Evolutionary conservation across 2,888 invertebrate genomes (phyloP), one percentile per base, ranked within the genome.

Genomic region (Falcaria lacertinaria): DNA sequence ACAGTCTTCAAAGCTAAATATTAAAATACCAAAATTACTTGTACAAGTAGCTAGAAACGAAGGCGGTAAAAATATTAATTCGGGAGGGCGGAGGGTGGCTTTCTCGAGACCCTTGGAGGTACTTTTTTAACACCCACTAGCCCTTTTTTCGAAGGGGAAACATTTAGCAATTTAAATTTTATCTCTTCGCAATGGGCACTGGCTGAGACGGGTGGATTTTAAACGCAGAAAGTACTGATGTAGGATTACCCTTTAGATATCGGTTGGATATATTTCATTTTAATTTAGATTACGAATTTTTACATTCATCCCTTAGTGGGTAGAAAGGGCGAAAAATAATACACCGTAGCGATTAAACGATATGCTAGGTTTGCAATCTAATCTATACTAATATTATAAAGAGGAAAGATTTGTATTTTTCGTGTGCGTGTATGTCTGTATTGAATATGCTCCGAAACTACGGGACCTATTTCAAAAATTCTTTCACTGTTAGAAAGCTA

Each of bases 141-240:
- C 72, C 74, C 76, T 80, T 85, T 86, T 87, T 86, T 84, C 69
- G 58, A 69, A 71, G 74, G 80, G 83, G 78, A 69, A 69, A 50
- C 56, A 61, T 64, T 84, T 84, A 79, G 84, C 83, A 86, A 85
- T 86, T 85, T 84, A 86, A 86, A 87, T 86, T 85, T 84, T 82
- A 84, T 84, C 85, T 84, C 65, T 58, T 48, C 66, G 67, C 79
- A 83, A 85, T 83, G 83, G 84, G 74, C 11, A 11, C 28, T 19
- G 19, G 4, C 6, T 68, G 69, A 69, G 69, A 72, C 68, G 64
- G 57, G 42, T 54, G 56, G 60, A 64, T 63, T 63, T 64, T 48
- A 60, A 59, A 52, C 54, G 51, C 37, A 51, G 52, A 51, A 57
- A 63, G 47, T 50, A 56, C 50, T 50, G 47, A 39, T 43, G 11